Conservation (phyloP, 2,888 invertebrate species). For the Leptinotarsa tumamoca region DNA sequence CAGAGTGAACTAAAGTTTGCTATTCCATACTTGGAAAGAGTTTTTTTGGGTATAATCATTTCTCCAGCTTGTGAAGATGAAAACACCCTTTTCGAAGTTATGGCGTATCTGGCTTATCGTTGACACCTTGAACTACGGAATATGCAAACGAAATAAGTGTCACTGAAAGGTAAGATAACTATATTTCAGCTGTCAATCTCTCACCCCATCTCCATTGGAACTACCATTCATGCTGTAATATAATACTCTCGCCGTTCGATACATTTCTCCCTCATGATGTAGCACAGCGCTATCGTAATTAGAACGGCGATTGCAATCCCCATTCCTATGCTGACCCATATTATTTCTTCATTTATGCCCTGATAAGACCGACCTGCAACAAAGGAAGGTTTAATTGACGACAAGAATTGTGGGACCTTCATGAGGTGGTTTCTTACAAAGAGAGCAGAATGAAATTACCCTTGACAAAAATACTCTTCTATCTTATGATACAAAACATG, state of each 20-base stretch:
- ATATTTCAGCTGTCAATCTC: background rate
- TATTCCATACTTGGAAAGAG: no score
- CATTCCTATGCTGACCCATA: slow-evolving; percentile 91
- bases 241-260: slow-evolving; percentile 79
- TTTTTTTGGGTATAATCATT: no score
- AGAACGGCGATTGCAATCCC: slow-evolving; percentile 84
- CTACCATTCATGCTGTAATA: slow-evolving; percentile 75
- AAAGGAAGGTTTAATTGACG: background rate
- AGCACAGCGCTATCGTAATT: slow-evolving; percentile 85
- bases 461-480: no score
- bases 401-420: background rate
- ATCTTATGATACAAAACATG: no score
- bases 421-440: background rate
- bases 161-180: background rate
- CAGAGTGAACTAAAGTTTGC: no score
- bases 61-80: no score
- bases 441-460: no score
- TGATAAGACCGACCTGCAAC: slow-evolving; percentile 81
- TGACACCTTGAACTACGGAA: no score
- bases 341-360: slow-evolving; percentile 88
- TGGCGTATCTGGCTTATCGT: no score
- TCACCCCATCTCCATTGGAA: slow-evolving; percentile 49
- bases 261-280: slow-evolving; percentile 85
- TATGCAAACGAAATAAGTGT: no score
- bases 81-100: no score